These are phyloP conservation scores for Dendronephthya gigantea DNA, from an alignment of 64 coral and sea anemone genomes.

Conservation along the genomic window DNA sequence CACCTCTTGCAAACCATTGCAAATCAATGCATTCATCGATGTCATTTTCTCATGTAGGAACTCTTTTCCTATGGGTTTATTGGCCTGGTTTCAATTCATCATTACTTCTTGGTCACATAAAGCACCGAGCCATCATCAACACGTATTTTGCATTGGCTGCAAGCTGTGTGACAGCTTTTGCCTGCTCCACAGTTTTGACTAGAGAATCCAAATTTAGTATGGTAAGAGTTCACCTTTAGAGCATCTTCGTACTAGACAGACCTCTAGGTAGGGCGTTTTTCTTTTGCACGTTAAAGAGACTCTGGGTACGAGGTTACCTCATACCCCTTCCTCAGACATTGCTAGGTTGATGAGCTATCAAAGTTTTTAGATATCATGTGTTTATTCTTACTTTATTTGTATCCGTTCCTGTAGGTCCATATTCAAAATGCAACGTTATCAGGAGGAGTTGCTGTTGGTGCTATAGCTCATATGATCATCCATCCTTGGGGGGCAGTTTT, in stretches of 20 bases:
- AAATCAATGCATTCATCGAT: not conserved
- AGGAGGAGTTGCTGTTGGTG: constrained; percentile 41
- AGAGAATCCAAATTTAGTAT: constrained; percentile 34
- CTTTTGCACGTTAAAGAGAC: no score
- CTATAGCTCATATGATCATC: constrained; percentile 41
- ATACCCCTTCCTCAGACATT: no score
- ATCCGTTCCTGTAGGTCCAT: constrained; percentile 7
- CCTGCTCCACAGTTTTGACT: constrained; percentile 18
- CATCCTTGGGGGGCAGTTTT: constrained; percentile 48
- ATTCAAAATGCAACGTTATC: constrained; percentile 51
- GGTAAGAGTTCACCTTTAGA: not conserved
- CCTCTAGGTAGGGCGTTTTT: not conserved
- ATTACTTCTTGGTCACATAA: constrained; percentile 22
- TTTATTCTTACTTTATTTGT: not conserved
- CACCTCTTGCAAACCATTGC: not conserved
- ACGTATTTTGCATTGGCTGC: constrained; percentile 42
- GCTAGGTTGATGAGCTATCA: not conserved
- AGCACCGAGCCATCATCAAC: constrained; percentile 41
- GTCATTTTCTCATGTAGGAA: constrained; percentile 19
- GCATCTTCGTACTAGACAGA: not conserved
- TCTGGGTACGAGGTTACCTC: no score
- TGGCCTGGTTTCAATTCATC: constrained; percentile 53
- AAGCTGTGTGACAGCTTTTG: constrained; percentile 31
- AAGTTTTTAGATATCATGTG: not conserved
- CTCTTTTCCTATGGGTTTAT: constrained; percentile 49